These are phyloP conservation scores for Nylanderia fulva DNA, from an alignment of 1,140 invertebrate genomes.

Conservation along the genomic window DNA sequence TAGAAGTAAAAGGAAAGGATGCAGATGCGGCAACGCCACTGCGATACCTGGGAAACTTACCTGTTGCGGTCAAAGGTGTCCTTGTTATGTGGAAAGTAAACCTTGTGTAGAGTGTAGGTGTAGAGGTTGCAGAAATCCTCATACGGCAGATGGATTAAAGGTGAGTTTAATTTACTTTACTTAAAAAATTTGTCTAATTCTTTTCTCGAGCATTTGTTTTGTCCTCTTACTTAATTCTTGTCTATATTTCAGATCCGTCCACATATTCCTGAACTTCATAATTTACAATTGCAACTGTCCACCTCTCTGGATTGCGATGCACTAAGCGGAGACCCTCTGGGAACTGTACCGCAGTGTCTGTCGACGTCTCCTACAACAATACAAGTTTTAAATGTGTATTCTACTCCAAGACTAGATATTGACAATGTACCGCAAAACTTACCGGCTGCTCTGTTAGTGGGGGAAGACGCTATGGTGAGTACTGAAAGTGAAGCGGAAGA, in stretches of 20 bases:
- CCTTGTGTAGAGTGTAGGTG: slow-evolving; percentile 95
- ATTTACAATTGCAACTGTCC: slow-evolving; percentile 83
- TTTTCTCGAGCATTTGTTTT: too few relatives aligned
- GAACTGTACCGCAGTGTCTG: slow-evolving; percentile 81
- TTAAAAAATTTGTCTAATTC: not conserved
- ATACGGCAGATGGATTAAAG: slow-evolving; percentile 92
- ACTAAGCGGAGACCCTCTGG: slow-evolving; percentile 80
- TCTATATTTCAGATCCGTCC: slow-evolving; percentile 87
- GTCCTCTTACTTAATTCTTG: not conserved
- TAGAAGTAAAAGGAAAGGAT: slow-evolving; percentile 90
- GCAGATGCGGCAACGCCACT: slow-evolving; percentile 96
- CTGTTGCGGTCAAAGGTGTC: slow-evolving; percentile 96
- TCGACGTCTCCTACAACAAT: slow-evolving; percentile 84
- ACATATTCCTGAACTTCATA: slow-evolving; percentile 88
- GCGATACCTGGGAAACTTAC: slow-evolving; percentile 95
- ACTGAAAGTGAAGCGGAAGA: slow-evolving; percentile 85
- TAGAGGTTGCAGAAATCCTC: slow-evolving; percentile 96
- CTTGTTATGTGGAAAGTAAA: slow-evolving; percentile 95
- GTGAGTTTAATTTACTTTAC: slow-evolving; percentile 81
- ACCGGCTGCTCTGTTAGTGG: slow-evolving; percentile 84
- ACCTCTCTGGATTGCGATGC: slow-evolving; percentile 82
- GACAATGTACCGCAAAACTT: slow-evolving; percentile 85
- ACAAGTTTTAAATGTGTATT: slow-evolving; percentile 85
- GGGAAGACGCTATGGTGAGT: slow-evolving; percentile 84
- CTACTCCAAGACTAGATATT: slow-evolving; percentile 83